Conservation (phyloP, 2,797 vertebrate species). For the Orestias chungarensis region DNA sequence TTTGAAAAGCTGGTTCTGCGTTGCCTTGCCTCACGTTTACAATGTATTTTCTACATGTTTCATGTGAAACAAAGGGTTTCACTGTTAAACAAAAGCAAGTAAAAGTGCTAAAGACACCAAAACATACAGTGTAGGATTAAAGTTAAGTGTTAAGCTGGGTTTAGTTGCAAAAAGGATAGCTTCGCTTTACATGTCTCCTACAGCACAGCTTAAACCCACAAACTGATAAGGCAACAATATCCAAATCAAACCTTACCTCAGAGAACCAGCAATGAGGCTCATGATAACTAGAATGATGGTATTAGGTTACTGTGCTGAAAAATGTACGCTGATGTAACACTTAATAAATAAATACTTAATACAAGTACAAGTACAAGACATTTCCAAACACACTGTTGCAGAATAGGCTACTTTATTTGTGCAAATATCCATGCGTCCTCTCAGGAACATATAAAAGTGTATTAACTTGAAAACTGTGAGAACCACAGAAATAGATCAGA, state of each 20-base stretch:
- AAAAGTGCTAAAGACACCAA: not conserved
- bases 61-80: not conserved
- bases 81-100: not conserved
- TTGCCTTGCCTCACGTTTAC: too few relatives aligned
- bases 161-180: not conserved
- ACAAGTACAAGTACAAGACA: too few relatives aligned
- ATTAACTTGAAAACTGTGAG: constrained; percentile 65
- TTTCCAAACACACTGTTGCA: constrained; percentile 27
- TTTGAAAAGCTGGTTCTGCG: not conserved
- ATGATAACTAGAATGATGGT: not conserved
- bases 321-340: not conserved
- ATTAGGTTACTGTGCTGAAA: not conserved
- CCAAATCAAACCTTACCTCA: not conserved
- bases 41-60: not conserved
- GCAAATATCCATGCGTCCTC: constrained; percentile 70
- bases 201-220: not conserved
- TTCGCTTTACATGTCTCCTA: not conserved
- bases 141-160: not conserved
- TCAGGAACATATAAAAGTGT: constrained; percentile 79
- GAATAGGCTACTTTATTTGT: constrained; percentile 83
- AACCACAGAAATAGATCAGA: constrained; percentile 57
- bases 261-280: not conserved
- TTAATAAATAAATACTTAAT: too few relatives aligned
- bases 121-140: not conserved
- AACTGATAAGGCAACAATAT: not conserved